These are phyloP conservation scores for Porites cylindrica DNA, from an alignment of 92 coral and sea anemone genomes.

Conservation along the genomic window DNA sequence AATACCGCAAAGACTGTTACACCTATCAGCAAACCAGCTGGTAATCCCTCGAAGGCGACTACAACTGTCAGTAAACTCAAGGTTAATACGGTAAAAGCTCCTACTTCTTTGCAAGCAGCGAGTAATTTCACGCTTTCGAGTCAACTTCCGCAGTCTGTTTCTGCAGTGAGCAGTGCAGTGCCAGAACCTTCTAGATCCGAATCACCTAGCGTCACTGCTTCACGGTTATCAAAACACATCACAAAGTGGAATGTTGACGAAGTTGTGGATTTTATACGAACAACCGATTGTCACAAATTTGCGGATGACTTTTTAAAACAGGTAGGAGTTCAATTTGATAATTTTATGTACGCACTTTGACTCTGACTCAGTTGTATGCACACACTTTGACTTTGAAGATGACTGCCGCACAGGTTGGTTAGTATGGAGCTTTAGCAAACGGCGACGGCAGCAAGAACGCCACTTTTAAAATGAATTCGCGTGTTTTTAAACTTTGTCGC, in stretches of 20 bases:
- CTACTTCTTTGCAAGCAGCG: too few species aligned
- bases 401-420: too few species aligned
- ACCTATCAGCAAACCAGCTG: neutral
- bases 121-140: neutral
- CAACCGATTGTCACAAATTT: conserved; percentile 77
- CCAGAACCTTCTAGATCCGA: conserved; percentile 1
- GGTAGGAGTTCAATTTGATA: conserved; percentile 42
- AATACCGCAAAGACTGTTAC: neutral
- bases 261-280: conserved; percentile 66
- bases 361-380: too few species aligned
- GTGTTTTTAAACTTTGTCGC: too few species aligned
- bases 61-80: too few species aligned
- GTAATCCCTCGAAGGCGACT: too few species aligned
- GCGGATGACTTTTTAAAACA: conserved; percentile 78
- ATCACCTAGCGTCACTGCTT: conserved; percentile 9
- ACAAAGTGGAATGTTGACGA: conserved; percentile 76
- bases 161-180: neutral
- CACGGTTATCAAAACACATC: conserved; percentile 60
- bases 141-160: neutral
- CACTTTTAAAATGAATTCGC: too few species aligned
- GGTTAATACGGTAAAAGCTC: too few species aligned
- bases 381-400: too few species aligned
- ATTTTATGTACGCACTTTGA: neutral
- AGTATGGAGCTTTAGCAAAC: too few species aligned
- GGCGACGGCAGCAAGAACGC: too few species aligned